A percentile compares a stretch with the other conserved stretches of the same genome.
These are phyloP conservation scores for Cryptotermes secundus DNA, from an alignment of 1,140 invertebrate genomes.

Conservation along the genomic window DNA sequence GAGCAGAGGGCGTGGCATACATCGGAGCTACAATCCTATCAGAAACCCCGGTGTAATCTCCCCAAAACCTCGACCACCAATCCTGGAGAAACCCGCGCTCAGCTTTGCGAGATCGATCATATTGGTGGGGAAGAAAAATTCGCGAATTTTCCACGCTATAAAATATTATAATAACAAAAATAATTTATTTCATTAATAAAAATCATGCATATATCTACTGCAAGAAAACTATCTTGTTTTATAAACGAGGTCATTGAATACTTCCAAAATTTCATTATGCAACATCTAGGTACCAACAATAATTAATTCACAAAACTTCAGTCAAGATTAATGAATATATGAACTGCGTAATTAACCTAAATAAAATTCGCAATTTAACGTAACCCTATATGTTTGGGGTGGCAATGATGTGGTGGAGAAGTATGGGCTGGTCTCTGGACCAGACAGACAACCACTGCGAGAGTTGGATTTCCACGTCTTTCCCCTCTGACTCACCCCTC, in stretches of 20 bases:
- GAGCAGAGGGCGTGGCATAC: not conserved
- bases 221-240: too few species aligned
- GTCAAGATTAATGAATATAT: too few species aligned
- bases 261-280: too few species aligned
- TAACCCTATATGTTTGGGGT: not conserved
- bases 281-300: too few species aligned
- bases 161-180: not conserved
- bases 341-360: not conserved
- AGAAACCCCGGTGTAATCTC: slow-evolving; percentile 14
- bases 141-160: not conserved
- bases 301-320: too few species aligned
- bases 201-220: not conserved
- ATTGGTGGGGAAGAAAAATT: slow-evolving; percentile 7
- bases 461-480: not conserved
- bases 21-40: not conserved
- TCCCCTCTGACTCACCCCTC: not conserved
- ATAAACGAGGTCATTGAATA: too few species aligned
- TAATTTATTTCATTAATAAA: not conserved
- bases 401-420: not conserved
- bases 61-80: slow-evolving; percentile 17
- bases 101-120: not conserved
- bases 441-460: slow-evolving; percentile 13
- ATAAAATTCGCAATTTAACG: not conserved
- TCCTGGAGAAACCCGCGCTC: slow-evolving; percentile 11
- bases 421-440: not conserved